Percentiles rank a stretch among this genome's conserved stretches.
These are phyloP conservation scores for Rhea pennata DNA, from an alignment of 2,113 vertebrate genomes.

Conservation along the genomic window DNA sequence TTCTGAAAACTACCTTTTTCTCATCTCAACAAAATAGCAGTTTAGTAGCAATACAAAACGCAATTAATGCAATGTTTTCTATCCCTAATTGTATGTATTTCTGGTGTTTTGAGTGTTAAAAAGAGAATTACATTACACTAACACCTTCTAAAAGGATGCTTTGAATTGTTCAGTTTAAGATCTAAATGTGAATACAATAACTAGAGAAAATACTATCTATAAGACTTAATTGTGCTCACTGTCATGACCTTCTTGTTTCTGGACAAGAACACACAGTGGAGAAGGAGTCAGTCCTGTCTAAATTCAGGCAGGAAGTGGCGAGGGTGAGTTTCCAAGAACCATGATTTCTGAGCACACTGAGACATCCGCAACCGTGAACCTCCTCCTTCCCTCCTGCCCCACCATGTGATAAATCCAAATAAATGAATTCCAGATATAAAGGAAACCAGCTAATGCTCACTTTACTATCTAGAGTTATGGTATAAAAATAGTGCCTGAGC, in stretches of 20 bases:
- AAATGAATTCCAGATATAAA: neutral
- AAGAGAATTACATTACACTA: neutral
- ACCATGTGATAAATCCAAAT: neutral
- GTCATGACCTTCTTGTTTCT: neutral
- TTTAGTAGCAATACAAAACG: neutral
- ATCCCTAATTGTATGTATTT: neutral
- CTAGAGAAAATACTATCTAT: neutral
- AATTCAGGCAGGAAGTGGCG: neutral
- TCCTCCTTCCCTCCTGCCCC: rapidly evolving
- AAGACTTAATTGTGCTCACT: neutral
- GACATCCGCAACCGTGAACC: neutral
- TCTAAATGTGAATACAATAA: neutral
- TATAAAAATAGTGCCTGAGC: neutral
- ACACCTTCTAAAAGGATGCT: neutral
- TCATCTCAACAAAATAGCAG: neutral
- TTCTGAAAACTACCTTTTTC: neutral
- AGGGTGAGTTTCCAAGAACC: neutral
- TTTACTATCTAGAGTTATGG: neutral
- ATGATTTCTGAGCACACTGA: neutral
- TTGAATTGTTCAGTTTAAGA: neutral
- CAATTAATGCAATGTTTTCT: neutral
- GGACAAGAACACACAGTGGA: neutral
- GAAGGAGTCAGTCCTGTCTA: neutral
- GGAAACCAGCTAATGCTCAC: neutral
- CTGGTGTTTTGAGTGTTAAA: neutral